phyloP scores from a whole-genome alignment of 35 echinoderm and acorn worm species.

The Hemicentrotus pulcherrimus region DNA sequence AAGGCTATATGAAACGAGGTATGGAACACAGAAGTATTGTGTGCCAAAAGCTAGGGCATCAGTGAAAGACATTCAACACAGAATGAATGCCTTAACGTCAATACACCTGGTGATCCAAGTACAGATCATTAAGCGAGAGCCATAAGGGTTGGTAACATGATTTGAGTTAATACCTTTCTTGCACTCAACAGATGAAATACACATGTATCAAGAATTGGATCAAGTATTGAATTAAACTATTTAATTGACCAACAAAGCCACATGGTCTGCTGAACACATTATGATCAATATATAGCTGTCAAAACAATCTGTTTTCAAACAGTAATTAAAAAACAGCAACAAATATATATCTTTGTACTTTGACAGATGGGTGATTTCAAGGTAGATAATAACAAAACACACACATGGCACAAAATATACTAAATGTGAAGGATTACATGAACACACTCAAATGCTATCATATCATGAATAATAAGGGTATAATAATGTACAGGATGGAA shows the following conservation, averaged over 20 bases:
- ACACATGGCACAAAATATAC: conserved; percentile 11
- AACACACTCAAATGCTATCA: neutral
- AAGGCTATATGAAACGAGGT: too few relatives aligned
- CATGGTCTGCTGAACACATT: neutral
- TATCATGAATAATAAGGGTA: neutral
- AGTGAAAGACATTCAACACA: too few relatives aligned
- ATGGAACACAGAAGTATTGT: too few relatives aligned
- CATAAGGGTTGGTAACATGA: too few relatives aligned
- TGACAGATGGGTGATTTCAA: neutral
- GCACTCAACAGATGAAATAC: too few relatives aligned
- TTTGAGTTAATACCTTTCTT: too few relatives aligned
- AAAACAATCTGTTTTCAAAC: neutral
- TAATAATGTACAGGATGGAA: neutral
- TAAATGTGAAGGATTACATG: neutral
- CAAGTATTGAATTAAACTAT: too few relatives aligned
- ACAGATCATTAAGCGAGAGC: too few relatives aligned
- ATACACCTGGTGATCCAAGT: too few relatives aligned
- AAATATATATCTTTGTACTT: neutral
- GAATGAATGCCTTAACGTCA: too few relatives aligned
- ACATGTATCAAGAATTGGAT: too few relatives aligned
- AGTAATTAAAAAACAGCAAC: neutral
- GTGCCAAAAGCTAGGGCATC: too few relatives aligned
- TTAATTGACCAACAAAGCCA: neutral
- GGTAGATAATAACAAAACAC: neutral
- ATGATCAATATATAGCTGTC: neutral